These are phyloP conservation scores for Bombus confusus DNA, from an alignment of 1,140 invertebrate genomes.

Conservation along the genomic window DNA sequence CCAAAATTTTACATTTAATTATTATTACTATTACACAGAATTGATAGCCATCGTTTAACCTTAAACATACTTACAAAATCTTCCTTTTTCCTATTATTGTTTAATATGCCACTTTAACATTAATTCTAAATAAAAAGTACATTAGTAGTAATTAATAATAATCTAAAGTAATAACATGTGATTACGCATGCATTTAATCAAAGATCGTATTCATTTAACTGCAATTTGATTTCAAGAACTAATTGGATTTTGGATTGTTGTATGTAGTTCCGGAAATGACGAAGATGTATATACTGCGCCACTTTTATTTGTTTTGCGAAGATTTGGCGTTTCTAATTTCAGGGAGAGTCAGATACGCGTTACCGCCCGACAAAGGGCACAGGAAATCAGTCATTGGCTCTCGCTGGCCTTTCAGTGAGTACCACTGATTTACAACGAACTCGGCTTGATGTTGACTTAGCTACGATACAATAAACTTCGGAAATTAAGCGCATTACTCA, in stretches of 20 bases:
- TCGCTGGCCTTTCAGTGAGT: conserved; percentile 38
- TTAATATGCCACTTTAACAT: background rate
- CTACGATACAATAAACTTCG: conserved; percentile 42
- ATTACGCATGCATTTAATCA: background rate
- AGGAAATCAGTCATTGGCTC: conserved; percentile 38
- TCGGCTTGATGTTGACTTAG: conserved; percentile 34
- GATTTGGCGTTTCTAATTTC: conserved; percentile 35
- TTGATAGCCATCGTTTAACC: background rate
- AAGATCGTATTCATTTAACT: background rate
- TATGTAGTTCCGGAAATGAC: background rate
- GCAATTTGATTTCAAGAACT: background rate
- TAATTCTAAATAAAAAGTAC: background rate
- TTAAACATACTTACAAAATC: background rate
- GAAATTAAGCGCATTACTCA: conserved; percentile 43
- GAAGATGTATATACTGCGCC: no score
- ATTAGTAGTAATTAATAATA: no score
- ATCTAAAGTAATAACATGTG: background rate
- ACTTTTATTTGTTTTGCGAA: conserved; percentile 11
- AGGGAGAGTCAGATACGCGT: conserved; percentile 22
- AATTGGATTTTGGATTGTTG: background rate
- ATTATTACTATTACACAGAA: no score
- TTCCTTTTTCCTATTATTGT: background rate
- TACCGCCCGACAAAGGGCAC: conserved; percentile 34
- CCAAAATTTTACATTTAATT: no score
- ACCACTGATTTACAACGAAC: conserved; percentile 38